A percentile compares a stretch with the other conserved stretches of the same genome.
phyloP scores from a whole-genome alignment of 2,888 invertebrate genomes.

The Scaptomyza tumidula region DNA sequence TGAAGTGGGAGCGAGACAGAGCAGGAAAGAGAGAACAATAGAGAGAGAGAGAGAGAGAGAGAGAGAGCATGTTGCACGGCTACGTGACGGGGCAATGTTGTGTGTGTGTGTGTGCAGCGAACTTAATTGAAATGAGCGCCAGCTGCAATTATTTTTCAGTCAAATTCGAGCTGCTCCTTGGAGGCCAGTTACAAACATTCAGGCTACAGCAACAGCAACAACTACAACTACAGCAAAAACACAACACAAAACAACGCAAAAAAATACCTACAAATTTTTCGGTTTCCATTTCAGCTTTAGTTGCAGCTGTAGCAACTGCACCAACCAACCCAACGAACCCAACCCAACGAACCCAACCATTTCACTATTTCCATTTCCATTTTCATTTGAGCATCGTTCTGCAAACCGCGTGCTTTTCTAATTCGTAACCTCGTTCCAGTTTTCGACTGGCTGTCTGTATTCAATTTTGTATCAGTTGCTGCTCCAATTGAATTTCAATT shows the following conservation, averaged over 20 bases:
- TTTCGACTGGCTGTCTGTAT: slow-evolving; percentile 30
- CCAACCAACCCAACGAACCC: not conserved
- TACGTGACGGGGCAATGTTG: slow-evolving; percentile 55
- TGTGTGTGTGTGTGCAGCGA: slow-evolving; percentile 36
- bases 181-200: slow-evolving; percentile 20
- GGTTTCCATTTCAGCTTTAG: slow-evolving; percentile 17
- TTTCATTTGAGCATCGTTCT: not conserved
- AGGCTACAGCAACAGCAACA: not conserved
- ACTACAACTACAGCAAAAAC: too few species aligned
- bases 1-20: slow-evolving; percentile 9
- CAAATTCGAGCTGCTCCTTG: slow-evolving; percentile 62
- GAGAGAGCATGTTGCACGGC: not conserved
- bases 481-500: slow-evolving; percentile 69
- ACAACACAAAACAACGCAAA: not conserved
- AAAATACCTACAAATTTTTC: not conserved
- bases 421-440: slow-evolving; percentile 46
- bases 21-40: not conserved
- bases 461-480: slow-evolving; percentile 58
- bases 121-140: slow-evolving; percentile 72
- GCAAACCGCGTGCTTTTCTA: slow-evolving; percentile 29
- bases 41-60: not conserved
- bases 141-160: slow-evolving; percentile 78
- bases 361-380: too few species aligned
- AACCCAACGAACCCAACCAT: not conserved
- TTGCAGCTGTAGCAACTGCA: slow-evolving; percentile 2